phyloP scores from a whole-genome alignment of 2,888 invertebrate species.

The Cosmorhoe ocellata region DNA sequence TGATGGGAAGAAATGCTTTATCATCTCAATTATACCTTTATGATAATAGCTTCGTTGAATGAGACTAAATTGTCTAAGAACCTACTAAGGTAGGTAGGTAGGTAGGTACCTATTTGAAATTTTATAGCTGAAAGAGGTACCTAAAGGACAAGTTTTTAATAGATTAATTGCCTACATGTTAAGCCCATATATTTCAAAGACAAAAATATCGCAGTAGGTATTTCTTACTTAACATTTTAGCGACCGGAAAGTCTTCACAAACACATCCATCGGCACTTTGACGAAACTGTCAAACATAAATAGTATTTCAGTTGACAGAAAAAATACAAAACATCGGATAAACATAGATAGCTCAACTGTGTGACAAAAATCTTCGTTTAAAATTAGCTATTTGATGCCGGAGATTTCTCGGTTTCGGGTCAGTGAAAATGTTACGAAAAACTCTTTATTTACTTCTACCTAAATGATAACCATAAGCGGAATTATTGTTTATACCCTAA shows the following conservation, averaged over 20 bases:
- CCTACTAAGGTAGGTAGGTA: no score
- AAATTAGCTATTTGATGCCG: conserved; percentile 42
- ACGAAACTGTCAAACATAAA: conserved; percentile 56
- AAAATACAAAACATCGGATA: conserved; percentile 60
- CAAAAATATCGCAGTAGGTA: neutral
- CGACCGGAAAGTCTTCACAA: conserved; percentile 54
- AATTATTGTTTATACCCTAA: no score
- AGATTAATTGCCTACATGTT: no score
- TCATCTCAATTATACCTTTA: no score
- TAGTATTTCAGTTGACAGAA: conserved; percentile 50
- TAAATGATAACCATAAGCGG: no score
- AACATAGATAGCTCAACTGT: conserved; percentile 34
- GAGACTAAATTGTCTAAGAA: no score
- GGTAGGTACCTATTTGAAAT: no score
- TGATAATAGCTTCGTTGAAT: no score
- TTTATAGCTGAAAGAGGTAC: no score
- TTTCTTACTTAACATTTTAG: conserved; percentile 12
- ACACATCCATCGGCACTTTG: conserved; percentile 59
- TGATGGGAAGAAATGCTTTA: no score
- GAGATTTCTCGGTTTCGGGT: conserved; percentile 27
- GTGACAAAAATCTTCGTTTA: conserved; percentile 59
- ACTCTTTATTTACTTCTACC: neutral
- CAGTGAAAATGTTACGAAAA: conserved; percentile 5
- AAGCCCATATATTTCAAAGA: conserved; percentile 4
- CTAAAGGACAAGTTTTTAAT: no score